phyloP scores from a whole-genome alignment of 2,888 invertebrate species.

The Abrostola triplasia region DNA sequence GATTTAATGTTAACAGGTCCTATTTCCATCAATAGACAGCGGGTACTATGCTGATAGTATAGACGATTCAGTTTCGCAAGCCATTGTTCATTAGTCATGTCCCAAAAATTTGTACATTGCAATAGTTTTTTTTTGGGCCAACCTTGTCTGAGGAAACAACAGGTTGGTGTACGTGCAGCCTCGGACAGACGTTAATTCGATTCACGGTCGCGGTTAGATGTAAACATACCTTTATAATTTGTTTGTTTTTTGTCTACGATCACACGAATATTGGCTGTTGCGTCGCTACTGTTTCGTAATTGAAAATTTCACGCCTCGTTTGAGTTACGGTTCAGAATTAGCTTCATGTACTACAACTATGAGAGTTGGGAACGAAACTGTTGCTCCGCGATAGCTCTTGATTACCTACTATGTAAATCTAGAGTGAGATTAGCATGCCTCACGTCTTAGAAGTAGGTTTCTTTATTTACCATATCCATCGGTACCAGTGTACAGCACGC shows the following conservation, averaged over 20 bases:
- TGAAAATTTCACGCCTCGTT: conserved; percentile 41
- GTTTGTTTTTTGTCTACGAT: conserved; percentile 64
- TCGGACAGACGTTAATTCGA: conserved; percentile 77
- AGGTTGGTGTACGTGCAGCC: conserved; percentile 80
- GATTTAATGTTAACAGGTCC: conserved; percentile 11
- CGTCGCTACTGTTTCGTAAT: conserved; percentile 50
- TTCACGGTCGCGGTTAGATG: conserved; percentile 75
- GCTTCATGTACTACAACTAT: conserved; percentile 26
- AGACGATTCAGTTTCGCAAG: conserved; percentile 72
- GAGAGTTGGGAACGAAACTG: conserved; percentile 49
- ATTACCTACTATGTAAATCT: conserved; percentile 50
- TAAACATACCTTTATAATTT: conserved; percentile 71
- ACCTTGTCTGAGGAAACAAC: conserved; percentile 73
- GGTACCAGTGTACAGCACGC: conserved; percentile 25
- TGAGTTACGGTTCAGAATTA: conserved; percentile 22
- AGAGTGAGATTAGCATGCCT: conserved; percentile 36
- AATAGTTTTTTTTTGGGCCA: conserved; percentile 77
- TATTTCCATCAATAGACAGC: conserved; percentile 44
- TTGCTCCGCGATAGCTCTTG: conserved; percentile 39
- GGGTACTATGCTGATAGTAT: conserved; percentile 56
- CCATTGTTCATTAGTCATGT: conserved; percentile 84
- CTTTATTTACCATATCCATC: conserved; percentile 51
- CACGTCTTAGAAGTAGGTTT: conserved; percentile 27
- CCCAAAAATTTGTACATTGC: conserved; percentile 75
- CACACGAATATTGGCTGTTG: conserved; percentile 35